Conservation (phyloP, 2,888 invertebrate genomes). For the Drosophila aldrichi region DNA sequence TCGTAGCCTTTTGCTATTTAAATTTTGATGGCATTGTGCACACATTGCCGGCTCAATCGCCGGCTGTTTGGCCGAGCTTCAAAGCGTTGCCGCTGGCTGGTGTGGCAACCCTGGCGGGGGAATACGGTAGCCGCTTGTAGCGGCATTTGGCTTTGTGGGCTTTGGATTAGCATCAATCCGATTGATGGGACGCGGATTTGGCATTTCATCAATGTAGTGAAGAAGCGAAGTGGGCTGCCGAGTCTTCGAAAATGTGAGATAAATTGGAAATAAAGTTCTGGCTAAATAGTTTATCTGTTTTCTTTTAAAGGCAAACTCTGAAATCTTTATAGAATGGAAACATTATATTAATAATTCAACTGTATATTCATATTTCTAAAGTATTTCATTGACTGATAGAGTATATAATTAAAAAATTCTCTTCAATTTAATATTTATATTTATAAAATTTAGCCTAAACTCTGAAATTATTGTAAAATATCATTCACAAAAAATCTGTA, state of each 20-base stretch:
- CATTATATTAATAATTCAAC: no score
- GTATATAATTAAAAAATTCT: no score
- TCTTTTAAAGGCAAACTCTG: no score
- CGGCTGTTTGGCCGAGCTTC: constrained; percentile 46
- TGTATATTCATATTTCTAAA: no score
- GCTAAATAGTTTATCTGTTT: no score
- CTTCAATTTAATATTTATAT: no score
- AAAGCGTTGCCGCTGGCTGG: constrained; percentile 61
- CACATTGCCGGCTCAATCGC: constrained; percentile 50
- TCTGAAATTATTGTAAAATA: no score
- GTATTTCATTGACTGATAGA: background rate
- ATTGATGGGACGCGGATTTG: constrained; percentile 62
- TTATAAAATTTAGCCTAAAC: no score
- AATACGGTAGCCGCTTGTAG: constrained; percentile 65
- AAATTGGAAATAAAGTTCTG: background rate
- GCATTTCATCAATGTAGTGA: constrained; percentile 66
- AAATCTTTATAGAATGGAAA: no score
- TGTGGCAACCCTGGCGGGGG: constrained; percentile 49
- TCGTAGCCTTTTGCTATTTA: constrained; percentile 65
- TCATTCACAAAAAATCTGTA: no score
- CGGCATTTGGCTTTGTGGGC: constrained; percentile 9
- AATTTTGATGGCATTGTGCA: constrained; percentile 81
- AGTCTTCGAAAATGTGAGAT: background rate
- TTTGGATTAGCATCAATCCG: constrained; percentile 69
- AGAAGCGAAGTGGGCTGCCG: constrained; percentile 51